Percentiles rank a stretch among this genome's conserved stretches.
Conservation (phyloP, 2,888 invertebrate genomes). For the Drosophila acutilabella region DNA sequence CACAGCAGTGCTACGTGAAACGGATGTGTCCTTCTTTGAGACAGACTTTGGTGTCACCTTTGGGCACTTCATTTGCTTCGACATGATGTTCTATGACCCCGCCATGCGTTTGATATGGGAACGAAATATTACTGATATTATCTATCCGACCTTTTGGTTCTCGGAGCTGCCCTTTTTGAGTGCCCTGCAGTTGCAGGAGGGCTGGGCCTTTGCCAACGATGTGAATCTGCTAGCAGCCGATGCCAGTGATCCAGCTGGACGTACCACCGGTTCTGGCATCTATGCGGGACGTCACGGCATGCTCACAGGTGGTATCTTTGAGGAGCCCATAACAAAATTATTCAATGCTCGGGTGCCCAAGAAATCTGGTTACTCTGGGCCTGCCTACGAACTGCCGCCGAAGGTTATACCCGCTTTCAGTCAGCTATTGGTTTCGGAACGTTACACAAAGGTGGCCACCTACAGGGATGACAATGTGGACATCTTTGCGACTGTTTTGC, state of each 20-base stretch:
- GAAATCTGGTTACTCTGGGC: not conserved
- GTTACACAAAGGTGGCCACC: conserved; percentile 64
- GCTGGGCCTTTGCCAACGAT: conserved; percentile 87
- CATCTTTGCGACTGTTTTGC: conserved; percentile 62
- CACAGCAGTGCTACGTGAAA: conserved; percentile 83
- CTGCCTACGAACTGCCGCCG: conserved; percentile 30
- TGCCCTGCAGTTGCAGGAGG: conserved; percentile 87
- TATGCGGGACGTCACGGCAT: conserved; percentile 85
- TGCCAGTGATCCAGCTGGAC: conserved; percentile 86
- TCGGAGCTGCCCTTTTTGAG: conserved; percentile 90
- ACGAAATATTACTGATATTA: conserved; percentile 77
- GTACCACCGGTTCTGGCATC: conserved; percentile 88
- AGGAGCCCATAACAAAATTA: conserved; percentile 56
- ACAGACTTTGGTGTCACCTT: conserved; percentile 93
- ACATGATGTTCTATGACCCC: conserved; percentile 91
- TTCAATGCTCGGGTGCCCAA: conserved; percentile 80
- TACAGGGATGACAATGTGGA: conserved; percentile 80
- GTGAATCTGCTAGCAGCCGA: conserved; percentile 88
- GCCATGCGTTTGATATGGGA: conserved; percentile 85
- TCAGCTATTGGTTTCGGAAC: conserved; percentile 52
- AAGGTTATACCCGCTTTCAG: conserved; percentile 49
- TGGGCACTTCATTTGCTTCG: conserved; percentile 93
- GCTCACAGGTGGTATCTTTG: conserved; percentile 70
- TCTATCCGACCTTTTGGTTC: conserved; percentile 91
- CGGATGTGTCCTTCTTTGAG: conserved; percentile 88